A percentile compares a stretch with the other conserved stretches of the same genome.
Conservation (phyloP, 2,113 vertebrate species). For the Hassar affinis region DNA sequence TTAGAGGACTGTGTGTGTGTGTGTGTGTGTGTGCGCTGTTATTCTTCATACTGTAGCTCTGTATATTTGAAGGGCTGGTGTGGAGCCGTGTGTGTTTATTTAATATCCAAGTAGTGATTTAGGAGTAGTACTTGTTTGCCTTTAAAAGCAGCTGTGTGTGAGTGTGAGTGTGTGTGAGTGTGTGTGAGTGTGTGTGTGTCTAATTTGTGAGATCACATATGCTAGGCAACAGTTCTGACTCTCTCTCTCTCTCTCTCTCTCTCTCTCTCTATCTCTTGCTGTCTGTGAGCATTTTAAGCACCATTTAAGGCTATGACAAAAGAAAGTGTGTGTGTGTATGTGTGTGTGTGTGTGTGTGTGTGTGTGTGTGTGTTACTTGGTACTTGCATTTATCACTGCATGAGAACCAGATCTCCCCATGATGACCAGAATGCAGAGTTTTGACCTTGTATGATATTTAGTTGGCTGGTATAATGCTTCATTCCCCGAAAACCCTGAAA, state of each 20-base stretch:
- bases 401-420: neutral
- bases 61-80: neutral
- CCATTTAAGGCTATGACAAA: slow-evolving; percentile 42
- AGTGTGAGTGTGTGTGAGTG: neutral
- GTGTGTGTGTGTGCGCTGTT: neutral
- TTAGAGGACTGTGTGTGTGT: slow-evolving; percentile 59
- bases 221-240: slow-evolving; percentile 61
- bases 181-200: neutral
- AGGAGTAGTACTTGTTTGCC: neutral
- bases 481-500: neutral
- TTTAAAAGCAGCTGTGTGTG: neutral
- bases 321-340: slow-evolving; percentile 18
- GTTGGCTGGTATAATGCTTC: neutral
- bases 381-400: neutral
- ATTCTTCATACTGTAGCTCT: neutral
- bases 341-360: no score
- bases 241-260: neutral
- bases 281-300: slow-evolving; percentile 20
- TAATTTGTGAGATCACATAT: slow-evolving; percentile 51
- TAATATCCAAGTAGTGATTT: slow-evolving; percentile 33
- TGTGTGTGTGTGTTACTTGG: no score
- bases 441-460: neutral
- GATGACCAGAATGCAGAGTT: neutral
- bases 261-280: slow-evolving; percentile 15
- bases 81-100: neutral